A percentile compares a stretch with the other conserved stretches of the same genome.
These are phyloP conservation scores for Drosophila rhopaloa DNA, from an alignment of 1,140 invertebrate genomes.

Conservation along the genomic window DNA sequence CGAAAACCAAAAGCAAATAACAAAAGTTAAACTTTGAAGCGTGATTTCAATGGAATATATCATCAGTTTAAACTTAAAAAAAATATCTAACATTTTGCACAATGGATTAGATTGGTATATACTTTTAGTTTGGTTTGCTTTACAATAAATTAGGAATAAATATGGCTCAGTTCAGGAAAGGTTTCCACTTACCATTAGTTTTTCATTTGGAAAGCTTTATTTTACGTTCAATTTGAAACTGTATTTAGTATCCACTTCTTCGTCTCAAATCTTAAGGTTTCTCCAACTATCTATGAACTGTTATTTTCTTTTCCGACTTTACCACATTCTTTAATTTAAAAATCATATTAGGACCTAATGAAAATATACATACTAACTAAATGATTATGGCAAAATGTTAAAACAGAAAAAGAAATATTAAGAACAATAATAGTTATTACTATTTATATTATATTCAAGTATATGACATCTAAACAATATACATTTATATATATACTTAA, in stretches of 20 bases:
- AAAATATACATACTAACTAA: conserved; percentile 76
- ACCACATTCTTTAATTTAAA: conserved; percentile 50
- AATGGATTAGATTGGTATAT: conserved; percentile 38
- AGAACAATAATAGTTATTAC: conserved; percentile 85
- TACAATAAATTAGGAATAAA: conserved; percentile 9
- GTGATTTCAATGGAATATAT: conserved; percentile 84
- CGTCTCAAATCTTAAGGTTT: conserved; percentile 60
- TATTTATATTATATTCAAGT: conserved; percentile 84
- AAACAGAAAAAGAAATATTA: conserved; percentile 80
- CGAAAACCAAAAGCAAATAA: conserved; percentile 78
- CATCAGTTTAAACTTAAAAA: conserved; percentile 73
- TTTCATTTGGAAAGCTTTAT: neutral
- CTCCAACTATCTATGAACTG: conserved; percentile 45
- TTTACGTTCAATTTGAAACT: neutral
- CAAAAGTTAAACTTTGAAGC: conserved; percentile 82
- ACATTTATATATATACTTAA: conserved; percentile 55
- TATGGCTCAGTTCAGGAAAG: conserved; percentile 8
- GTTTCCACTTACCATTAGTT: neutral
- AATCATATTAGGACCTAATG: conserved; percentile 73
- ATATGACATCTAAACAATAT: conserved; percentile 77
- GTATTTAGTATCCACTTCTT: conserved; percentile 35
- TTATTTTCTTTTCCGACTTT: conserved; percentile 29
- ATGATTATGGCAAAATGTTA: conserved; percentile 65
- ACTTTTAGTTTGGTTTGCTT: conserved; percentile 1
- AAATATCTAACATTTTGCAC: conserved; percentile 62